These are phyloP conservation scores for Drosophila meridiana DNA, from an alignment of 2,888 invertebrate species.

Conservation along the genomic window DNA sequence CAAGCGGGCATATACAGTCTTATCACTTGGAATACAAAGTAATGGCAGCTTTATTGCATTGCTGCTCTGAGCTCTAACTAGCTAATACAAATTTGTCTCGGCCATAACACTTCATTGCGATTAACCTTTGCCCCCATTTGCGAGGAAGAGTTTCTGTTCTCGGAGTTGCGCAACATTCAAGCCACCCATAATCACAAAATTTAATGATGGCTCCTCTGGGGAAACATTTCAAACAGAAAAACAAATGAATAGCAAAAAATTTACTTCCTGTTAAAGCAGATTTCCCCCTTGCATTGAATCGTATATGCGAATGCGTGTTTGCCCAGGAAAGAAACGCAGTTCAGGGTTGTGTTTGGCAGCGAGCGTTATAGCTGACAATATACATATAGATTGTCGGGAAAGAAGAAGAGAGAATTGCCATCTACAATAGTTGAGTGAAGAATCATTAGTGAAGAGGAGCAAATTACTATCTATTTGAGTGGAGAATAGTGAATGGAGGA, in stretches of 20 bases:
- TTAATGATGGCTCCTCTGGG: constrained; percentile 37
- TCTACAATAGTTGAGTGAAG: background rate
- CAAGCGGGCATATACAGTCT: background rate
- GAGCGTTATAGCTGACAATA: background rate
- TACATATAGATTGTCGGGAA: background rate
- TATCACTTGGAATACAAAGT: too few species aligned
- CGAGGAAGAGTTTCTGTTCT: background rate
- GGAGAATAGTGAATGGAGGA: background rate
- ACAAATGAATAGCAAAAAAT: constrained; percentile 12
- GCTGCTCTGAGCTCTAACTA: background rate
- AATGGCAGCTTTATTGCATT: background rate
- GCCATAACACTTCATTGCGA: constrained; percentile 2
- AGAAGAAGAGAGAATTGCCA: background rate
- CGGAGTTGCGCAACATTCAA: constrained; percentile 20
- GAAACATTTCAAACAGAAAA: constrained; percentile 26
- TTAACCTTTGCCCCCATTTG: background rate
- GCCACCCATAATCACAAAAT: constrained; percentile 32
- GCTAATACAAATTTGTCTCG: constrained; percentile 12
- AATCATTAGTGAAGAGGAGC: background rate
- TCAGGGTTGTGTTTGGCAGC: background rate
- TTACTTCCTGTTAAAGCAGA: constrained; percentile 6
- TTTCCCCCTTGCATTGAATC: constrained; percentile 19
- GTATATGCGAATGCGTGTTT: background rate
- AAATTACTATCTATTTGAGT: background rate
- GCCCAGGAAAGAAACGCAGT: background rate